Evolutionary conservation across 1,140 invertebrate genomes (phyloP).

Genomic region (Thalassaphorura encarpata): DNA sequence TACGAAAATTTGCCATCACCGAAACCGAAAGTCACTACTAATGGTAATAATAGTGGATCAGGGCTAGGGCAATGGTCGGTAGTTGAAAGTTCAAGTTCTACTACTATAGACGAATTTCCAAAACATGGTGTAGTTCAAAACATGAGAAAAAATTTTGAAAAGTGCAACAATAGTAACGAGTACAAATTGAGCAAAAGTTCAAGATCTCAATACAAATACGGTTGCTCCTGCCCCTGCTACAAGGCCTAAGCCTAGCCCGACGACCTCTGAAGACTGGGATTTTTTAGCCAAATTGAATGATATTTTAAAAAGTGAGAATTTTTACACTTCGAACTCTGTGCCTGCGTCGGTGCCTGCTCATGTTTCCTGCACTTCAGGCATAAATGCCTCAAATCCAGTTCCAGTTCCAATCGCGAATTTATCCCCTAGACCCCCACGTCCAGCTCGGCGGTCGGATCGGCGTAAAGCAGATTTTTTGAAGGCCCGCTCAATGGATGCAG

Average conservation of each 20-base stretch:
- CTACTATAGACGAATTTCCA: no score
- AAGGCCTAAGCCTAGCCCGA: not conserved
- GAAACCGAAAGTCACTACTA: no score
- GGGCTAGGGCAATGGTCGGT: no score
- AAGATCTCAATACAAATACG: no score
- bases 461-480: conserved; percentile 19
- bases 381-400: not conserved
- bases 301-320: conserved; percentile 14
- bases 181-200: no score
- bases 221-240: not conserved
- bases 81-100: no score
- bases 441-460: conserved; percentile 10
- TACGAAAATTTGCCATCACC: no score
- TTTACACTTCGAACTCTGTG: not conserved
- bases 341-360: not conserved
- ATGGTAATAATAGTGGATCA: no score
- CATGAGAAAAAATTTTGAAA: not conserved
- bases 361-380: not conserved
- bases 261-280: conserved; percentile 25
- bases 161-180: not conserved
- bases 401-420: not conserved
- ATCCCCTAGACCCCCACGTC: conserved; percentile 25
- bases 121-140: no score
- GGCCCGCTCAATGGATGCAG: conserved; percentile 26
- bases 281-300: conserved; percentile 27